These are phyloP conservation scores for Meghimatium bilineatum DNA, from an alignment of 2,888 invertebrate genomes.

Conservation along the genomic window DNA sequence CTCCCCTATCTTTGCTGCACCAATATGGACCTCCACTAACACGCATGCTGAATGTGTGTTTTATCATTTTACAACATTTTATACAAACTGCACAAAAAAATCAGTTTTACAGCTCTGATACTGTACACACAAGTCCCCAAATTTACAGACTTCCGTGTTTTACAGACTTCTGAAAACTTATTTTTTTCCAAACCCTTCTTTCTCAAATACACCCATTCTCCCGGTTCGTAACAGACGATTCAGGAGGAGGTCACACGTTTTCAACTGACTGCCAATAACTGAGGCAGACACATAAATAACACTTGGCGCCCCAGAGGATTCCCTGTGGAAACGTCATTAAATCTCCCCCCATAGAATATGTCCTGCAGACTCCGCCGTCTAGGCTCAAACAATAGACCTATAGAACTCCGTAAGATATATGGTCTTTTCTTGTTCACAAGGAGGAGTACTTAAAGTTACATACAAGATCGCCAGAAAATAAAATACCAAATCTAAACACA, in stretches of 20 bases:
- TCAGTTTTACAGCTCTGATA: not conserved
- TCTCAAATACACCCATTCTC: not conserved
- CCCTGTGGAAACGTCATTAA: slow-evolving; percentile 18
- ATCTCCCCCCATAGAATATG: not conserved
- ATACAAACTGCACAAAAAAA: not conserved
- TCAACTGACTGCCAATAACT: slow-evolving; percentile 20
- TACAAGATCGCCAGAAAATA: not conserved
- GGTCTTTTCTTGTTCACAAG: not conserved
- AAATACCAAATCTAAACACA: not conserved
- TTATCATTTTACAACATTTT: no score
- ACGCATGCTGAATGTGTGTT: no score
- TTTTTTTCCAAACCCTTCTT: not conserved
- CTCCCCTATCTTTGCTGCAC: no score
- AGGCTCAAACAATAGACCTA: slow-evolving; percentile 10
- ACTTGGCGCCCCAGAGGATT: slow-evolving; percentile 22
- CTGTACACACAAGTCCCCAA: not conserved
- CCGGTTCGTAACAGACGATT: not conserved
- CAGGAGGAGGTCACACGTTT: slow-evolving; percentile 9
- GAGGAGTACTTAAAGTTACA: not conserved
- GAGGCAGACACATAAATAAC: slow-evolving; percentile 19
- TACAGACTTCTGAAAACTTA: not conserved
- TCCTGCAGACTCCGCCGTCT: not conserved
- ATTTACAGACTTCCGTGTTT: slow-evolving; percentile 18
- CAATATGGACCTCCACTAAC: no score
- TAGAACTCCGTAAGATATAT: not conserved